Evolutionary conservation across 2,888 invertebrate genomes (phyloP).

Genomic region (Automeris io): DNA sequence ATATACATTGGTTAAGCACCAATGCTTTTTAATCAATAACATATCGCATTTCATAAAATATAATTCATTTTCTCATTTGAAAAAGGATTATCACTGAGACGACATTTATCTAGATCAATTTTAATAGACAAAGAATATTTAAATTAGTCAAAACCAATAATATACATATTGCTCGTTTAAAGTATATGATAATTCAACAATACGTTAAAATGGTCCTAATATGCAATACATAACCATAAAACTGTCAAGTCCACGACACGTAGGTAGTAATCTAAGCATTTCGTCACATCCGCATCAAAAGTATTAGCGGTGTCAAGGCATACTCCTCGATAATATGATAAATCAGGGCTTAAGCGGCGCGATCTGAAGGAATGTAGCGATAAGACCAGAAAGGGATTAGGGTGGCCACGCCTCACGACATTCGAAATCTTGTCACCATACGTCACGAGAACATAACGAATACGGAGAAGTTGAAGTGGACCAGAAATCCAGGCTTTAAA

Average conservation of each 20-base stretch:
- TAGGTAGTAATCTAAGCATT: conserved; percentile 13
- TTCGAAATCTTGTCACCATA: conserved; percentile 16
- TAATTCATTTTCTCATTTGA: too few relatives aligned
- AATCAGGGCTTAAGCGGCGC: conserved; percentile 53
- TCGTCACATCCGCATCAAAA: conserved; percentile 30
- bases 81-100: too few relatives aligned
- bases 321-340: conserved; percentile 44
- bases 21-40: too few relatives aligned
- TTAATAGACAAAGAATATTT: too few relatives aligned
- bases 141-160: too few relatives aligned
- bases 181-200: too few relatives aligned
- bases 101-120: too few relatives aligned
- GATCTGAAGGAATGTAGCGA: conserved; percentile 34
- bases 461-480: not conserved
- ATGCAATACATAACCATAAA: conserved; percentile 2
- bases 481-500: not conserved
- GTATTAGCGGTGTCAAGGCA: conserved; percentile 41
- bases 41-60: too few relatives aligned
- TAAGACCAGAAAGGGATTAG: conserved; percentile 30
- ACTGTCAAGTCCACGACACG: conserved; percentile 1
- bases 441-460: conserved; percentile 10
- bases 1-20: too few relatives aligned
- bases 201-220: not conserved
- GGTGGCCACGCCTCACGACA: conserved; percentile 25
- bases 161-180: too few relatives aligned